These are phyloP conservation scores for Akabosia matsudoensis DNA, from an alignment of 1,140 invertebrate species.

Conservation along the genomic window DNA sequence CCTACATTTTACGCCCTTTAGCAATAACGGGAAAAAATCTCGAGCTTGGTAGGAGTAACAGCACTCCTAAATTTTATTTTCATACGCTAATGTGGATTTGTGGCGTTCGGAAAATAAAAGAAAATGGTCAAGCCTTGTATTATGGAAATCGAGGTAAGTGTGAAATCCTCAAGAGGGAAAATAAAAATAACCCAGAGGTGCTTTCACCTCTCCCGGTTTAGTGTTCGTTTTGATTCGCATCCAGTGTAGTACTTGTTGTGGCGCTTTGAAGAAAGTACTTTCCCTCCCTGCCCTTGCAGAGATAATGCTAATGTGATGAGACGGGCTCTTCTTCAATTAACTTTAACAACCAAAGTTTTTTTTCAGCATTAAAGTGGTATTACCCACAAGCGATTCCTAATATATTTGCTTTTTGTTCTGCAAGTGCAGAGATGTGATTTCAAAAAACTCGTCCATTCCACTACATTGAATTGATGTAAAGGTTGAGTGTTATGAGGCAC, in stretches of 20 bases:
- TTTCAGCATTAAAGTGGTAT: no score
- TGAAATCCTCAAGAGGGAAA: not conserved
- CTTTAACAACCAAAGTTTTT: not conserved
- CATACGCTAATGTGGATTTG: conserved; percentile 7
- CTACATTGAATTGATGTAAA: conserved; percentile 14
- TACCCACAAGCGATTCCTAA: no score
- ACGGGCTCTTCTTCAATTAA: not conserved
- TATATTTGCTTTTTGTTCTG: no score
- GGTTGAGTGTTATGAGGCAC: conserved; percentile 6
- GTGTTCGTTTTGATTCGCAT: not conserved
- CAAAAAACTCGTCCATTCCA: conserved; percentile 11
- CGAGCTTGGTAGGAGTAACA: no score
- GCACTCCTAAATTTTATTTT: not conserved
- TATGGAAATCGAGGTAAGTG: not conserved
- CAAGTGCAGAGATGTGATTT: no score
- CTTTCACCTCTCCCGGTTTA: not conserved
- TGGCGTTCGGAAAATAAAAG: not conserved
- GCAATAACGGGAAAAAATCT: no score
- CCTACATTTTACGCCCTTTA: no score
- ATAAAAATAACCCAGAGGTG: not conserved
- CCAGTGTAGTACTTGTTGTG: no score
- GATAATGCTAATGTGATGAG: not conserved
- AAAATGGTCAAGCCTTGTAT: conserved; percentile 11
- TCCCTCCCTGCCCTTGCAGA: no score
- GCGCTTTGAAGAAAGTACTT: no score